phyloP scores from a whole-genome alignment of 53 echinoderm and acorn worm species.

The Paracentrotus lividus region DNA sequence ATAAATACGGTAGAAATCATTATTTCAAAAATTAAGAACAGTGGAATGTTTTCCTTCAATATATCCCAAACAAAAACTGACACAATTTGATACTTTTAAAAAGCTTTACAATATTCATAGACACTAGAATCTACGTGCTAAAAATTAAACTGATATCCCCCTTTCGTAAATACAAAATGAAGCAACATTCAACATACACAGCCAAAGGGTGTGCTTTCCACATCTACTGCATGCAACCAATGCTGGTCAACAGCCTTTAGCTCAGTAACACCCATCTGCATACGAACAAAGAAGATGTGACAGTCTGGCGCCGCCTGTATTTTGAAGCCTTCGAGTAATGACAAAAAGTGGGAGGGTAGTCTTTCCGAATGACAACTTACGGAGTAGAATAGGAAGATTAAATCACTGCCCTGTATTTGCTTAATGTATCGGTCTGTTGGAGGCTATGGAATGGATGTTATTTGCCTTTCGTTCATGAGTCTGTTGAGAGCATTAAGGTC shows the following conservation, averaged over 20 bases:
- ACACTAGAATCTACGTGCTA: neutral
- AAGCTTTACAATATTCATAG: neutral
- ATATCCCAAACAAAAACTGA: no score
- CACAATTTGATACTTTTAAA: neutral
- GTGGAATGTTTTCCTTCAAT: neutral
- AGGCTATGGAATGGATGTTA: neutral
- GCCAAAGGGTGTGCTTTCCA: neutral
- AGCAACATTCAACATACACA: neutral
- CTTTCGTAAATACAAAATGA: neutral
- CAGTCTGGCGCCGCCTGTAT: slow-evolving; percentile 18
- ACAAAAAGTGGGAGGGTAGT: slow-evolving; percentile 16
- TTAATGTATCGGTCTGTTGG: neutral
- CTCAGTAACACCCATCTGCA: slow-evolving; percentile 33
- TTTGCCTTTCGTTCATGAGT: neutral
- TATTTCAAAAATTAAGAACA: neutral
- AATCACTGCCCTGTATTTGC: neutral
- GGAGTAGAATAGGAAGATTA: slow-evolving; percentile 14
- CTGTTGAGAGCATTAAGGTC: no score
- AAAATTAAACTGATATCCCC: neutral
- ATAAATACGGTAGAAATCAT: neutral
- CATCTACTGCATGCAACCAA: slow-evolving; percentile 8
- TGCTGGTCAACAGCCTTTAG: slow-evolving; percentile 42
- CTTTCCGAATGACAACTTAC: slow-evolving; percentile 38
- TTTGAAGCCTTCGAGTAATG: slow-evolving; percentile 30
- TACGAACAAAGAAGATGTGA: slow-evolving; percentile 2